phyloP scores from a whole-genome alignment of 2,113 vertebrate genomes.

The Petroica traversi region DNA sequence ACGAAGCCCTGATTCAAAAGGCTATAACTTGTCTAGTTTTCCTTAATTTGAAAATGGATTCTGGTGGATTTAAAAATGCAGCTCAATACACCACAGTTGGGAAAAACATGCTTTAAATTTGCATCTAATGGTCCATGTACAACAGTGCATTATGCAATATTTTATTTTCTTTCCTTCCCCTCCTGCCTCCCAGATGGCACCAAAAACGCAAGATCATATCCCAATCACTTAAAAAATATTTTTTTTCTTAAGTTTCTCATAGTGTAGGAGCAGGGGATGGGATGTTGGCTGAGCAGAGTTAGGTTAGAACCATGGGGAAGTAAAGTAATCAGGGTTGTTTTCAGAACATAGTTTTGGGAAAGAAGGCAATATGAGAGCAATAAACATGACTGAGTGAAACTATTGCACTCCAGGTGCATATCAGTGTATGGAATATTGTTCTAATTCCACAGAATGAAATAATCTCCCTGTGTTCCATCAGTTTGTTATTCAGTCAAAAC shows the following conservation, averaged over 20 bases:
- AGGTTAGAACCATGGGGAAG: not conserved
- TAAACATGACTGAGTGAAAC: not conserved
- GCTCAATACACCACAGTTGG: not conserved
- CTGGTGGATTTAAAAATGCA: not conserved
- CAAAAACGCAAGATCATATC: not conserved
- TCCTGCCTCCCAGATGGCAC: not conserved
- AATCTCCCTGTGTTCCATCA: not conserved
- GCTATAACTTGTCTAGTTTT: not conserved
- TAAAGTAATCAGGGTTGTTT: not conserved
- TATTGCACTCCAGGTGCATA: not conserved
- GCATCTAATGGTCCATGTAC: not conserved
- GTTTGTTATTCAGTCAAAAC: not conserved
- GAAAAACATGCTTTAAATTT: not conserved
- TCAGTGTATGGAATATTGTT: not conserved
- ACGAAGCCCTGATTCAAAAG: not conserved
- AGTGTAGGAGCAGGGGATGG: not conserved
- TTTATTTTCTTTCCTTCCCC: not conserved
- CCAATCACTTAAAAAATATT: not conserved
- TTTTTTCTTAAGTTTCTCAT: not conserved
- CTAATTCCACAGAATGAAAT: not conserved
- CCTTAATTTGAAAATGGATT: not conserved
- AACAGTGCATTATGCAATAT: not conserved
- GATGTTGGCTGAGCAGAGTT: not conserved
- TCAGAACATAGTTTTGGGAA: not conserved
- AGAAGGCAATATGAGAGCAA: not conserved